phyloP scores from a whole-genome alignment of 2,888 invertebrate species.

The Agrotis exclamationis region DNA sequence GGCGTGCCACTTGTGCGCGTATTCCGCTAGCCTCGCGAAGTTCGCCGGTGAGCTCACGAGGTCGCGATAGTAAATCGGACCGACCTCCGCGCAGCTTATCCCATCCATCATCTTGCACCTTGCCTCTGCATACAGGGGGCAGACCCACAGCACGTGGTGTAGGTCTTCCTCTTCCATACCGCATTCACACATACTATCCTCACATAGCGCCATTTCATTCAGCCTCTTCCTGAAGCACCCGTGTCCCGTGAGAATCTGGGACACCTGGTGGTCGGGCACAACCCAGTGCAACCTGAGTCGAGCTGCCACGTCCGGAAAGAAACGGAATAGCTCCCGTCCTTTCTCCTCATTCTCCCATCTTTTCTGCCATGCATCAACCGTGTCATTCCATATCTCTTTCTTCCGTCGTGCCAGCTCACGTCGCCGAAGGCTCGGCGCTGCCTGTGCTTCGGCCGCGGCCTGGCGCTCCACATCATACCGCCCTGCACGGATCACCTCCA shows the following conservation, averaged over 20 bases:
- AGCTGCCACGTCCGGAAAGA: slow-evolving; percentile 63
- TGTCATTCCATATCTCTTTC: background rate
- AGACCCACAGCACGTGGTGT: slow-evolving; percentile 27
- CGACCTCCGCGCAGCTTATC: background rate
- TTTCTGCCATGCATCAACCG: background rate
- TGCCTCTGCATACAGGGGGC: background rate
- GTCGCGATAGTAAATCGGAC: background rate
- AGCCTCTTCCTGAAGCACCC: too few relatives aligned
- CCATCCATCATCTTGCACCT: background rate
- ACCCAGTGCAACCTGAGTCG: slow-evolving; percentile 11
- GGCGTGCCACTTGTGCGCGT: slow-evolving; percentile 17
- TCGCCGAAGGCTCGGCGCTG: background rate
- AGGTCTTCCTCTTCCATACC: slow-evolving; percentile 23
- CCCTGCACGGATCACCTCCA: slow-evolving; percentile 15
- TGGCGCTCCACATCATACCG: background rate
- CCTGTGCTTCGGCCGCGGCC: background rate
- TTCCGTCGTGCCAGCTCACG: background rate
- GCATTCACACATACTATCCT: slow-evolving; percentile 1
- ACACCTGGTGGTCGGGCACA: too few relatives aligned
- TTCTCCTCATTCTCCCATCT: slow-evolving; percentile 17
- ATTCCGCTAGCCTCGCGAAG: slow-evolving; percentile 12
- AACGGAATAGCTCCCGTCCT: slow-evolving; percentile 42
- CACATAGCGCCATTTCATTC: too few relatives aligned
- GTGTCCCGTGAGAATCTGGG: too few relatives aligned
- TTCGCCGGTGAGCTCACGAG: slow-evolving; percentile 12